Conservation (phyloP, 2,797 vertebrate genomes). For the Tamandua tetradactyla region DNA sequence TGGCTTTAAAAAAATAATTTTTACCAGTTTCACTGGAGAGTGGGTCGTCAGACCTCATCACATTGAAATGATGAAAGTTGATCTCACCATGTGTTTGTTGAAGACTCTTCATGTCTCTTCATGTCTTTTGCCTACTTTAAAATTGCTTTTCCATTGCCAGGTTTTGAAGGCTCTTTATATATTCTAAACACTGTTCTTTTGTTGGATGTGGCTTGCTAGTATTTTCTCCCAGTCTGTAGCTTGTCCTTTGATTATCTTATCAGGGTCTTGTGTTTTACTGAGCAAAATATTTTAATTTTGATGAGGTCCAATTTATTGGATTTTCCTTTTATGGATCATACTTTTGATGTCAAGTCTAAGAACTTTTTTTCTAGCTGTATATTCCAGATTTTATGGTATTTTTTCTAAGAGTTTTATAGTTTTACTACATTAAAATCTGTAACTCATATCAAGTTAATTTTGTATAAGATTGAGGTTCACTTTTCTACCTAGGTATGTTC, state of each 20-base stretch:
- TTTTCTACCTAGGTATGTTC: too few species aligned
- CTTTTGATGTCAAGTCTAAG: slow-evolving; percentile 24
- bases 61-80: too few species aligned
- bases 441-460: too few species aligned
- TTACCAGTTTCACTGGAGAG: too few species aligned
- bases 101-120: neutral
- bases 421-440: neutral
- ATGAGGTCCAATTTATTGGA: neutral
- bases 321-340: neutral
- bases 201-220: neutral
- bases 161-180: neutral
- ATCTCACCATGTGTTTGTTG: neutral
- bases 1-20: too few species aligned
- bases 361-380: neutral
- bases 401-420: neutral
- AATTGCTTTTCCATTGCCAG: neutral
- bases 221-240: neutral
- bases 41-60: too few species aligned
- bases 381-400: neutral
- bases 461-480: too few species aligned
- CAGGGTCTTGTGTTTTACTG: neutral
- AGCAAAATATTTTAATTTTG: neutral
- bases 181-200: neutral
- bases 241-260: neutral
- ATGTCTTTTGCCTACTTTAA: neutral